Percentiles rank a stretch among this genome's conserved stretches.
Conservation (phyloP, 2,797 vertebrate genomes). For the Eutrigla gurnardus region DNA sequence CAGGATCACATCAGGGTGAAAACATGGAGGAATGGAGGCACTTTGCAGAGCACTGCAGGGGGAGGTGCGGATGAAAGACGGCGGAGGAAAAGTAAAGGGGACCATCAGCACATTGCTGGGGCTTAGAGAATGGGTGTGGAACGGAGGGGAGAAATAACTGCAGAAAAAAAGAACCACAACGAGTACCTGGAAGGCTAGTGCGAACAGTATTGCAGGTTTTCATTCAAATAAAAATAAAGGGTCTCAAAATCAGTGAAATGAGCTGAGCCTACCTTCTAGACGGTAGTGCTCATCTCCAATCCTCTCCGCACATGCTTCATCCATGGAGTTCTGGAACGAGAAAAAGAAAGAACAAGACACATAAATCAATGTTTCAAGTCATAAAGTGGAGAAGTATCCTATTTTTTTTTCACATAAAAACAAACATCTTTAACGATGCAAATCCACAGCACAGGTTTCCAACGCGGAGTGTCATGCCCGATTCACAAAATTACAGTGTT, state of each 20-base stretch:
- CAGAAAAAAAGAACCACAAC: constrained; percentile 31
- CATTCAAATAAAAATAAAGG: constrained; percentile 12
- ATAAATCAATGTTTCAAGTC: constrained; percentile 54
- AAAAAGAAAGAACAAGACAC: constrained; percentile 24
- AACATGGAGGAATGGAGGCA: constrained; percentile 61
- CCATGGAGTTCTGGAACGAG: constrained; percentile 87
- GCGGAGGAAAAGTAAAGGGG: constrained; percentile 50
- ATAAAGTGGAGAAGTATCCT: constrained; percentile 32
- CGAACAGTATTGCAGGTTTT: background rate
- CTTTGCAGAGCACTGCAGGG: constrained; percentile 52
- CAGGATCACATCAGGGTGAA: constrained; percentile 67
- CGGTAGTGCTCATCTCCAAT: constrained; percentile 93
- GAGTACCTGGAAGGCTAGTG: constrained; percentile 5
- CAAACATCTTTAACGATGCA: constrained; percentile 63
- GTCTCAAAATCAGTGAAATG: background rate
- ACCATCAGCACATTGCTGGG: constrained; percentile 68
- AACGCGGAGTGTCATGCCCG: constrained; percentile 34
- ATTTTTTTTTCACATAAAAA: constrained; percentile 68
- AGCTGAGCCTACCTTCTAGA: constrained; percentile 89
- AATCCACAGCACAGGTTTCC: constrained; percentile 56
- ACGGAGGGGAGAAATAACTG: constrained; percentile 15
- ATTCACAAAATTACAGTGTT: constrained; percentile 68
- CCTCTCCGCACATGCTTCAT: constrained; percentile 88
- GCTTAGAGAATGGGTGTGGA: constrained; percentile 53
- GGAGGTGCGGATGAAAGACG: constrained; percentile 50